Evolutionary conservation across 2,888 invertebrate species (phyloP), one percentile per base, ranked within the genome.

Genomic region (Microchrysa polita): DNA sequence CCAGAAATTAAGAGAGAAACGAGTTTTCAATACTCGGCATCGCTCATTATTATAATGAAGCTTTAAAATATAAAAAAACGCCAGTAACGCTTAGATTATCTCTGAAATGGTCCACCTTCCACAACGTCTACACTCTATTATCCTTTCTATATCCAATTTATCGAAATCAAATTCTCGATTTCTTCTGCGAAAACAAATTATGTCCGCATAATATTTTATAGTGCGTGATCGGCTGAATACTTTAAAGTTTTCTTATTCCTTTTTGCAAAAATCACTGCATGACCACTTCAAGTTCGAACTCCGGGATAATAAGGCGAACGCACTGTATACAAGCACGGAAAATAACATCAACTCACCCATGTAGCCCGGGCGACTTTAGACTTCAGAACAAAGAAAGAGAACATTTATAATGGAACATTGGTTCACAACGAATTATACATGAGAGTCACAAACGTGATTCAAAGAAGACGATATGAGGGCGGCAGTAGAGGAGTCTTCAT

Each of bases 221-320:
- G 27, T 57, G 69, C 40, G 42, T 69, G 55, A n/a, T n/a, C 57
- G 55, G 42, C 18, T 48, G 34, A 22, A 40, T 57, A 18, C 52
- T 67, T 67, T 52, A 44, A 67, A 67, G 48, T 67, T 67, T 57
- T 57, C 57, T 40, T n/a, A n/a, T n/a, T n/a, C n/a, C n/a, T n/a
- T n/a, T 67, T 63, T 69, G 57, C n/a, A 69, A 18, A 57, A 69
- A 69, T 69, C 69, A 57, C 69, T 69, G 69, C 55, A 55, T 69
- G 69, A 55, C 69, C 69, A 57, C 69, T 69, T 69, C 69, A 55
- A 57, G 20, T 40, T 22, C n/a, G 55, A 57, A 40, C 2, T 34
- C 55, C 20, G 40, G 48, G 44, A 65, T 65, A 65, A 65, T 65
- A 12, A 44, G 65, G 65, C 22, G 48, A 65, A 34, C 69, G 57